phyloP scores from a whole-genome alignment of 2,797 vertebrate genomes.

The Clarias pachynema region DNA sequence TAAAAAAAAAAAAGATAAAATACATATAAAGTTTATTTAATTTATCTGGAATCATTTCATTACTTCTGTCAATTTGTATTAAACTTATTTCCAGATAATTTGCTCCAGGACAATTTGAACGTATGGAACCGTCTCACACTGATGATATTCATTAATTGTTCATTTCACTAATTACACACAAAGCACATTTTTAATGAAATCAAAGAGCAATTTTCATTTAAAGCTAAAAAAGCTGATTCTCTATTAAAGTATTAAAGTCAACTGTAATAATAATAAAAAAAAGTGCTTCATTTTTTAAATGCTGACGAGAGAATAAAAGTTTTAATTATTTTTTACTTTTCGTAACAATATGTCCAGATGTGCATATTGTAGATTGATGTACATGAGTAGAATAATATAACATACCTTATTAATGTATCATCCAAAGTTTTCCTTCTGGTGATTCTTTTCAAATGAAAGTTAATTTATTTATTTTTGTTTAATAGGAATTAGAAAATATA shows the following conservation, averaged over 20 bases:
- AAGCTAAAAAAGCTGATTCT: constrained; percentile 23
- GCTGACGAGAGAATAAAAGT: constrained; percentile 67
- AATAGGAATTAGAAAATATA: no score
- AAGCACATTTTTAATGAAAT: constrained; percentile 55
- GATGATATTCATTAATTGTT: constrained; percentile 63
- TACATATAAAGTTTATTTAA: background rate
- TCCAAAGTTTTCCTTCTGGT: background rate
- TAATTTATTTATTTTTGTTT: no score
- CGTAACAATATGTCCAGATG: constrained; percentile 31
- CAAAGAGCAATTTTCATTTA: constrained; percentile 35
- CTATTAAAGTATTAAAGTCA: background rate
- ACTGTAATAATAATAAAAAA: constrained; percentile 52
- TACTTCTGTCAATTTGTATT: background rate
- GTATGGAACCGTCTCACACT: constrained; percentile 56
- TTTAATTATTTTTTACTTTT: constrained; percentile 53
- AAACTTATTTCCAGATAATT: background rate
- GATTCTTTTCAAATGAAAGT: background rate
- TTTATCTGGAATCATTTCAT: background rate
- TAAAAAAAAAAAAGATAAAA: no score
- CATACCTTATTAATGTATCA: background rate
- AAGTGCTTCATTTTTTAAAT: constrained; percentile 61
- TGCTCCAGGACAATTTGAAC: background rate
- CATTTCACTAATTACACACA: constrained; percentile 48
- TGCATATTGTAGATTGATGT: constrained; percentile 51
- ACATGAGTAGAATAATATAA: constrained; percentile 32